A percentile compares a stretch with the other conserved stretches of the same genome.
phyloP scores from a whole-genome alignment of 2,888 invertebrate species.

The Cheilosia pagana region DNA sequence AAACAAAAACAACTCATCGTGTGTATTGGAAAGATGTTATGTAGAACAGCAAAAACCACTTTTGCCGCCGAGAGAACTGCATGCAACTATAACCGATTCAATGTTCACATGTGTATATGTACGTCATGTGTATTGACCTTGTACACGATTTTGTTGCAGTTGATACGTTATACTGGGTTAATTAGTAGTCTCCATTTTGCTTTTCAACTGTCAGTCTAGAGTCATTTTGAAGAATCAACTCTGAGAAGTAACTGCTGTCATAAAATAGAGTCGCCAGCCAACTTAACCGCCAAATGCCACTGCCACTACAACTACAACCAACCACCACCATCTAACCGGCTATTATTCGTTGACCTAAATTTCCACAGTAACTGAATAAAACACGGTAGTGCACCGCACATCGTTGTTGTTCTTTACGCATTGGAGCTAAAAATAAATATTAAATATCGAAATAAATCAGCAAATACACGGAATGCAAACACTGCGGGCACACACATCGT shows the following conservation, averaged over 20 bases:
- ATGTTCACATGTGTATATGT: constrained; percentile 9
- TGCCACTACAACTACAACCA: background rate
- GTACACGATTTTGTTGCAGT: constrained; percentile 60
- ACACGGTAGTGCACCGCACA: constrained; percentile 59
- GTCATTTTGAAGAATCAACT: constrained; percentile 13
- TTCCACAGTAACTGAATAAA: constrained; percentile 57
- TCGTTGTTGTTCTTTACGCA: constrained; percentile 61
- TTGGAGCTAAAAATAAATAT: constrained; percentile 69
- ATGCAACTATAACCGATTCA: constrained; percentile 65
- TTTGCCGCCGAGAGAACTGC: constrained; percentile 53
- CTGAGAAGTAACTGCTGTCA: constrained; percentile 50
- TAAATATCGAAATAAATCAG: constrained; percentile 74
- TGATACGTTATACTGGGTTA: constrained; percentile 57
- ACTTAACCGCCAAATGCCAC: constrained; percentile 7
- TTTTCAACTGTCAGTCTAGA: constrained; percentile 33
- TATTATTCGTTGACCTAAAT: constrained; percentile 73
- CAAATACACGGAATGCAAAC: constrained; percentile 68
- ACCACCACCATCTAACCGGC: constrained; percentile 34
- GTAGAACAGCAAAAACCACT: constrained; percentile 66
- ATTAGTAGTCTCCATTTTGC: constrained; percentile 51
- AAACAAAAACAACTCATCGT: constrained; percentile 22
- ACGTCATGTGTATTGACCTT: constrained; percentile 52
- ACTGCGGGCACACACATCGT: constrained; percentile 10
- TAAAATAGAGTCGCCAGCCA: constrained; percentile 24
- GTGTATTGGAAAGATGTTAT: constrained; percentile 58